Percentiles rank a stretch among this genome's conserved stretches.
Conservation (phyloP, 2,797 vertebrate genomes). For the Coregonus suidteri region DNA sequence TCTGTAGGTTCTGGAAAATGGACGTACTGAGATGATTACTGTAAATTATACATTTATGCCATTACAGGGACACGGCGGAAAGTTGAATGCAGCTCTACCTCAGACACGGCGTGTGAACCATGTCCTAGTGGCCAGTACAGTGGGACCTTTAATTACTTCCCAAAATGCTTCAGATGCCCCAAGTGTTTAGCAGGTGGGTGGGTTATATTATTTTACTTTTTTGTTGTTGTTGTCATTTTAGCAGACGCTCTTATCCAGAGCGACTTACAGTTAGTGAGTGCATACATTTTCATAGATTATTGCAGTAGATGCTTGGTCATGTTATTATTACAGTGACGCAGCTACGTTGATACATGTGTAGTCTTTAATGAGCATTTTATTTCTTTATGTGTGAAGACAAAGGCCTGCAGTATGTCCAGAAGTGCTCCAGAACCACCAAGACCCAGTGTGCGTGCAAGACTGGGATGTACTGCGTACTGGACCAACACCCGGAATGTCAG, state of each 20-base stretch:
- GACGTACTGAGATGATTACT: neutral
- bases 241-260: too few relatives aligned
- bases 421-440: constrained; percentile 46
- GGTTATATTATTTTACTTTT: neutral
- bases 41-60: constrained; percentile 4
- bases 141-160: constrained; percentile 40
- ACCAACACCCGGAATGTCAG: neutral
- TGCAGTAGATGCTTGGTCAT: neutral
- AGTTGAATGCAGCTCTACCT: constrained; percentile 19
- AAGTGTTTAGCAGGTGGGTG: constrained; percentile 58
- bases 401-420: constrained; percentile 37
- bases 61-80: constrained; percentile 50
- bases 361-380: neutral
- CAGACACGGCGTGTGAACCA: constrained; percentile 53
- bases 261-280: too few relatives aligned
- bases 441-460: constrained; percentile 64
- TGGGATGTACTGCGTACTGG: constrained; percentile 49
- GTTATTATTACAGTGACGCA: neutral
- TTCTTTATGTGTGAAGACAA: constrained; percentile 46
- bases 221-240: too few relatives aligned
- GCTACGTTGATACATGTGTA: neutral
- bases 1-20: too few relatives aligned
- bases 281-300: neutral
- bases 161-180: constrained; percentile 62
- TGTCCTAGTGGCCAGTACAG: constrained; percentile 46